Conservation (phyloP, 2,797 vertebrate genomes). For the Setipinna tenuifilis region DNA sequence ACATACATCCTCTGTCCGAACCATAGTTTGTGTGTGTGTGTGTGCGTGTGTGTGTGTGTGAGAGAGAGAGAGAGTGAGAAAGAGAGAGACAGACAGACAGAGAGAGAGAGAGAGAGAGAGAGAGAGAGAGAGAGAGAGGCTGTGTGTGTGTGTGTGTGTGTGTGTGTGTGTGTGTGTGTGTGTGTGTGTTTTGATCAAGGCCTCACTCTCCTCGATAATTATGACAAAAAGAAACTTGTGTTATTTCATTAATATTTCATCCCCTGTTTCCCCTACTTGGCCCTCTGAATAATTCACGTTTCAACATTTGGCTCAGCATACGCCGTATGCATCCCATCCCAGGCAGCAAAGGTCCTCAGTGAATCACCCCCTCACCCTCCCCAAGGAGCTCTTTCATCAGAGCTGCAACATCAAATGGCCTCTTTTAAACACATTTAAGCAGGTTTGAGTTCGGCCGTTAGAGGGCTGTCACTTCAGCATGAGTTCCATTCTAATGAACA, state of each 20-base stretch:
- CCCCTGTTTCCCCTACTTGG: conserved; percentile 54
- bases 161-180: not conserved
- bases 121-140: too few relatives aligned
- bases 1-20: not conserved
- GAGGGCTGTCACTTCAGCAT: not conserved
- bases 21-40: not conserved
- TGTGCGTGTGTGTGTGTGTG: conserved; percentile 7
- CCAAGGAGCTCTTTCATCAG: not conserved
- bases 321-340: not conserved
- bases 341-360: not conserved
- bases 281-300: conserved; percentile 68
- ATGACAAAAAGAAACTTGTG: conserved; percentile 63
- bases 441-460: not conserved
- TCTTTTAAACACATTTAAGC: not conserved
- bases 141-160: not conserved
- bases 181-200: not conserved
- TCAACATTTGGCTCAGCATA: conserved; percentile 16
- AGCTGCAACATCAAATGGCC: not conserved
- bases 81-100: too few relatives aligned
- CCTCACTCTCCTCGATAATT: conserved; percentile 60
- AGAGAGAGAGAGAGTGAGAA: too few relatives aligned
- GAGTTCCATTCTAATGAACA: not conserved
- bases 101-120: too few relatives aligned
- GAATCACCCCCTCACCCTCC: not conserved
- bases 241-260: conserved; percentile 74